Evolutionary conservation across 1,140 invertebrate genomes (phyloP).

Genomic region (Linepithema humile): DNA sequence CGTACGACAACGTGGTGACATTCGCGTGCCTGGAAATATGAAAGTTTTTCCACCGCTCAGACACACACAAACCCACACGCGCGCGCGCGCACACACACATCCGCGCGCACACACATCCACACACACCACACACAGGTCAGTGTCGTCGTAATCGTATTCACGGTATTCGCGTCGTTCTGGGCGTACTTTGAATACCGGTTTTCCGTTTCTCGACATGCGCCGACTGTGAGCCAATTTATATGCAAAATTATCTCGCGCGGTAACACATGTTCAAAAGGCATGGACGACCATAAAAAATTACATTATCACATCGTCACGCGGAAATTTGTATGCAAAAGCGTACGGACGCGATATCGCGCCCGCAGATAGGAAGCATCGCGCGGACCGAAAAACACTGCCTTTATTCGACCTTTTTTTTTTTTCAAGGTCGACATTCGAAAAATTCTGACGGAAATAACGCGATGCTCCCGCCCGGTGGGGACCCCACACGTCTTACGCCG

Average conservation of each 20-base stretch:
- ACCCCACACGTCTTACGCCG: background rate
- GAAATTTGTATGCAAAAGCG: conserved; percentile 68
- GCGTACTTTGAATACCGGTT: conserved; percentile 70
- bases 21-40: conserved; percentile 54
- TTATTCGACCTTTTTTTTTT: conserved; percentile 30
- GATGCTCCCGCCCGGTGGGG: background rate
- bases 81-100: background rate
- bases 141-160: conserved; percentile 66
- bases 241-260: conserved; percentile 71
- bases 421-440: conserved; percentile 42
- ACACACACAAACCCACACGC: background rate
- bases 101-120: no score
- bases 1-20: conserved; percentile 43
- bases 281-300: conserved; percentile 62
- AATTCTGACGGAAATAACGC: conserved; percentile 16
- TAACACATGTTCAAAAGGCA: conserved; percentile 71
- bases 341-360: conserved; percentile 58
- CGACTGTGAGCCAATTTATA: conserved; percentile 71
- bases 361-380: conserved; percentile 43
- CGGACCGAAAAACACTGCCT: conserved; percentile 34
- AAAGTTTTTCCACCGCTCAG: conserved; percentile 60
- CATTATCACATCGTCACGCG: conserved; percentile 67
- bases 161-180: conserved; percentile 60
- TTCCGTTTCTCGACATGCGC: conserved; percentile 68
- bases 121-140: no score